These are phyloP conservation scores for Desmophyllum pertusum DNA, from an alignment of 92 coral and sea anemone species.

Conservation along the genomic window DNA sequence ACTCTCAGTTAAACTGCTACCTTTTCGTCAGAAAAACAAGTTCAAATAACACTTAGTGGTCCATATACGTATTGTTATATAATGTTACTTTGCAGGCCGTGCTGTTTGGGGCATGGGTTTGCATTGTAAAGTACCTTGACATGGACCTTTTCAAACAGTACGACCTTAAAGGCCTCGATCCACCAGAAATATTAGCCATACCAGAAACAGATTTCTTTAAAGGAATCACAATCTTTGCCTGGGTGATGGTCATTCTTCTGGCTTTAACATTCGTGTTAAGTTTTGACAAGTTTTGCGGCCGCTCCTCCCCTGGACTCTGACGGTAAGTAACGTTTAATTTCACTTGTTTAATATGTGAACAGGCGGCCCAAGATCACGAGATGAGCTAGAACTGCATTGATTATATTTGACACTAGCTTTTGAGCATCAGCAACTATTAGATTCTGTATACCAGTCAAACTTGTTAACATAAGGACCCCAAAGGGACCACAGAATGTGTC, in stretches of 20 bases:
- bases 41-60: too few relatives aligned
- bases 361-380: too few relatives aligned
- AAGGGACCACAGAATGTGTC: too few relatives aligned
- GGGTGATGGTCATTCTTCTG: conserved; percentile 33
- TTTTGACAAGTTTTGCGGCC: conserved; percentile 29
- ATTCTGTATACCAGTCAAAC: too few relatives aligned
- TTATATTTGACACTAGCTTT: too few relatives aligned
- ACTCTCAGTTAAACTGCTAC: too few relatives aligned
- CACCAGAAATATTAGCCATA: not conserved
- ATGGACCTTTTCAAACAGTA: not conserved
- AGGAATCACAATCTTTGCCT: conserved; percentile 33
- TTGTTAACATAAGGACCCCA: too few relatives aligned
- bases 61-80: too few relatives aligned
- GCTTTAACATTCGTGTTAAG: conserved; percentile 13
- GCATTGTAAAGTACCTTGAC: conserved; percentile 29
- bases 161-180: not conserved
- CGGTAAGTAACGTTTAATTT: conserved; percentile 9
- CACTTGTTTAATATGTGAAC: too few relatives aligned
- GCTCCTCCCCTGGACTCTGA: conserved; percentile 31
- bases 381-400: too few relatives aligned
- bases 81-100: not conserved
- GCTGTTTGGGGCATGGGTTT: conserved; percentile 35
- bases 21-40: too few relatives aligned
- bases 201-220: conserved; percentile 20
- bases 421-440: too few relatives aligned